phyloP scores from a whole-genome alignment of 2,113 vertebrate species.

The Gila orcuttii region DNA sequence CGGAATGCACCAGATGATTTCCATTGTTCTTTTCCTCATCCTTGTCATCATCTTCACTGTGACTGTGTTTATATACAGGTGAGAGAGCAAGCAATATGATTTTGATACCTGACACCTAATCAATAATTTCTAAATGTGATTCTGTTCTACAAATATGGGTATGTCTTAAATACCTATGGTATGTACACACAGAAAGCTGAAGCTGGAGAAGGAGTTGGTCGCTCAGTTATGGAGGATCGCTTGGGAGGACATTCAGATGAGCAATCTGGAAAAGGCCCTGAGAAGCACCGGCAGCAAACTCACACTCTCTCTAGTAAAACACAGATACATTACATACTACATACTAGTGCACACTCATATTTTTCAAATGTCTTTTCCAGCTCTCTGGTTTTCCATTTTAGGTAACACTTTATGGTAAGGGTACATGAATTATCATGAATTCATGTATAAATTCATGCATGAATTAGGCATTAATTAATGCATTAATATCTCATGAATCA shows the following conservation, averaged over 20 bases:
- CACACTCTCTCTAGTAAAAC: constrained; percentile 84
- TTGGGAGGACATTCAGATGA: constrained; percentile 89
- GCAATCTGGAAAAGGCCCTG: constrained; percentile 84
- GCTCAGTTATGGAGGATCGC: constrained; percentile 88
- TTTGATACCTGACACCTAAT: not conserved
- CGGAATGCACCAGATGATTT: constrained; percentile 84
- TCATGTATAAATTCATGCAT: too few species aligned
- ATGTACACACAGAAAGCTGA: constrained; percentile 80
- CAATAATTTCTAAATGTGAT: not conserved
- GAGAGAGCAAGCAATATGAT: constrained; percentile 46
- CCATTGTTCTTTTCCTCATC: constrained; percentile 83
- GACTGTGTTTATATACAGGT: constrained; percentile 91
- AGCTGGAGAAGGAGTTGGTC: constrained; percentile 88
- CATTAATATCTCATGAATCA: too few species aligned
- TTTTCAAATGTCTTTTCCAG: not conserved
- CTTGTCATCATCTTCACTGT: constrained; percentile 79
- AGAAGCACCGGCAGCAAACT: constrained; percentile 85
- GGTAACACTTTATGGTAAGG: too few species aligned
- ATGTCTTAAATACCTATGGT: not conserved
- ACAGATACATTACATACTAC: not conserved
- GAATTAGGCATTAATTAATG: too few species aligned
- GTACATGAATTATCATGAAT: too few species aligned
- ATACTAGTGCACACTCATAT: not conserved
- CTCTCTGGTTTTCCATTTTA: not conserved
- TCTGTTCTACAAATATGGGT: not conserved